phyloP scores from a whole-genome alignment of 2,113 vertebrate genomes.

The Varanus komodoensis region DNA sequence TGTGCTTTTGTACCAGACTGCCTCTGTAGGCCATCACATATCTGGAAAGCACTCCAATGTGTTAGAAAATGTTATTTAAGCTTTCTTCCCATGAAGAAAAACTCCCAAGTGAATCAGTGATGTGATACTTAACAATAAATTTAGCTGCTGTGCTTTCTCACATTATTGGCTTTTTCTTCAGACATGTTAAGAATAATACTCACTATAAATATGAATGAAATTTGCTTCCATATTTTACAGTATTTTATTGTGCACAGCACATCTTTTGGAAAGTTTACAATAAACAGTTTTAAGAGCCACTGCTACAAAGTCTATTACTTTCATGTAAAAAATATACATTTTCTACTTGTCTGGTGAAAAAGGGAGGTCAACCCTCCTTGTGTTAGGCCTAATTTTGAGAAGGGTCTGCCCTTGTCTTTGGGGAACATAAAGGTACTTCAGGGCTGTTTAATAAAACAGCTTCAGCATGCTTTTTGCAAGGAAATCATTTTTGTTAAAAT shows the following conservation, averaged over 20 bases:
- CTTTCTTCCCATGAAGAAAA: conserved; percentile 77
- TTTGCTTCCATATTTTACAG: conserved; percentile 72
- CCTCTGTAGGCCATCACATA: conserved; percentile 78
- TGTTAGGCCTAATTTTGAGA: conserved; percentile 25
- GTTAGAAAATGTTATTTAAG: conserved; percentile 82
- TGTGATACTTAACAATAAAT: conserved; percentile 80
- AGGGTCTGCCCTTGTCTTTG: conserved; percentile 35
- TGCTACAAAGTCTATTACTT: conserved; percentile 33
- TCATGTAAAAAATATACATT: conserved; percentile 50
- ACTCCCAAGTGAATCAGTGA: conserved; percentile 77
- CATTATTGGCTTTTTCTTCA: conserved; percentile 75
- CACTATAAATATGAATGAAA: conserved; percentile 79
- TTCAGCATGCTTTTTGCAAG: conserved; percentile 21
- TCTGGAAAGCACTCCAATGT: conserved; percentile 79
- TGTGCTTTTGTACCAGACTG: conserved; percentile 68
- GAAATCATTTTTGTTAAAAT: conserved; percentile 50
- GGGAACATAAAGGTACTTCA: conserved; percentile 15
- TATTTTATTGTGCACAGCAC: conserved; percentile 74
- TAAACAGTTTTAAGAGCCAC: conserved; percentile 44
- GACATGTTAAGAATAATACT: conserved; percentile 75
- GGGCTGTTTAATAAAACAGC: conserved; percentile 48
- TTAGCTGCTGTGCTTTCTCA: conserved; percentile 77
- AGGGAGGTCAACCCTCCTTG: conserved; percentile 34
- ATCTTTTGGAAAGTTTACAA: conserved; percentile 70
- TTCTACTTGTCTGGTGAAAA: conserved; percentile 39